Evolutionary conservation across 2,113 vertebrate species (phyloP), one percentile per base, ranked within the genome.

Genomic region (Lucifuga dentata): DNA sequence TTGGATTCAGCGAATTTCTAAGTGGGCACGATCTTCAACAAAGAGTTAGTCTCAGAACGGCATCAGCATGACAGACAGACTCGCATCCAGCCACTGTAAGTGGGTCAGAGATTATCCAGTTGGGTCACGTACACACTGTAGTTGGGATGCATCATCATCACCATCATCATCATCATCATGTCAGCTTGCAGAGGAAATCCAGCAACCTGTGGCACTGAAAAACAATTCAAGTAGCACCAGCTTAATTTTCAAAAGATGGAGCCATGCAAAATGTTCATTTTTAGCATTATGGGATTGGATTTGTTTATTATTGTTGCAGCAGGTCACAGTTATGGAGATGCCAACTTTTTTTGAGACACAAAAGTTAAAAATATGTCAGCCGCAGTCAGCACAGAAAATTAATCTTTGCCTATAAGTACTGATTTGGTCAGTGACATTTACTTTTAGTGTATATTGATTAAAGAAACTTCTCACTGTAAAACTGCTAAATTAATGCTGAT

Each of bases 41-140:
- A 20, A 33, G 46, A 48, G 56, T 5, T 6, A 0, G 12, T 43
- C 52, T 73, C 11, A 8, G 17, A 33, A 17, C 24, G 45, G 65
- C 49, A 78, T 76, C 67, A 59, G 63, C 58, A 16, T 11, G 60
- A 24, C 61, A 70, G 60, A 67, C 67, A 51, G 43, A 64, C 64
- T 33, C 55, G 13, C 65, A 72, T 86, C 84, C 87, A 86, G 80
- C 64, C 78, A 80, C 73, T 38, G 39, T 59, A 88, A 89, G 65
- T 86, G 80, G 86, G 85, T 89, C 86, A 84, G 55, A 67, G 81
- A 88, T 88, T 73, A 78, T 74, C 69, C 71, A 79, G 80, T 68
- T 65, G 73, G 80, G 83, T 83, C 74, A 81, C 49, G 43, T 59
- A 75, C 78, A 79, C 78, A 65, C 61, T 2, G 73, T 20, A 32